Base-by-base conservation (phyloP, 2,113 vertebrate genomes). In the Psittacus erithacus region DNA sequence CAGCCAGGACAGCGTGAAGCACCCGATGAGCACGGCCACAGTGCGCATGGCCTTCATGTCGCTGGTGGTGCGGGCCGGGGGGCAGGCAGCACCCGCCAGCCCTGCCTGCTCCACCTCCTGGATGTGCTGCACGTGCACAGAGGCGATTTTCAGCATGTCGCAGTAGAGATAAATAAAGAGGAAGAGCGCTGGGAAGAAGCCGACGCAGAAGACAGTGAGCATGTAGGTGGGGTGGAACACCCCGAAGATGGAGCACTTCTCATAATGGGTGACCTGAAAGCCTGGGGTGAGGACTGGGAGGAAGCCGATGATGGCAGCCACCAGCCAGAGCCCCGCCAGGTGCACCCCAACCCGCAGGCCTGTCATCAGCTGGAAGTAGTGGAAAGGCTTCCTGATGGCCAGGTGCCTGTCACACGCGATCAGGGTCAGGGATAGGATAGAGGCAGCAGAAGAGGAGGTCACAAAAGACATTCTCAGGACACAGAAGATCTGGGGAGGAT, bases 151-250 rank as follows among this genome's bases (percentile, higher is more conserved):
- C 91, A 99, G 98, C 96, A 99, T 99, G 98, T 99, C 98, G 4
- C 99, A 98, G 97, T 99, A 99, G 94, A 99, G 98, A 95, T 98
- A 99, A 85, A 99, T 59, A 79, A 99, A 99, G 67, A 98, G 86
- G 3, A 97, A 97, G 47, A 99, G 97, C 4, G 97, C 92, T 0
- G 99, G 99, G 97, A 99, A 98, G 97, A 99, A 99, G 86, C 98
- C 97, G 0, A 78, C 4, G 7, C 98, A 98, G 97, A 98, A 98
- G 46, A 99, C 16, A 3, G 97, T 88, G 71, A 99, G 97, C 92
- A 98, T 97, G 93, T 98, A 98, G 47, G 90, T 84, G 1, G 98
- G 98, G 11, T 98, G 94, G 73, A 99, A 98, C 82, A 99, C 97
- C 0, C 97, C 96, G 49, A 99, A 99, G 96, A 99, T 98, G 53